Evolutionary conservation across 2,113 vertebrate genomes (phyloP), one percentile per base, ranked within the genome.

Genomic region (Hypanus sabinus): DNA sequence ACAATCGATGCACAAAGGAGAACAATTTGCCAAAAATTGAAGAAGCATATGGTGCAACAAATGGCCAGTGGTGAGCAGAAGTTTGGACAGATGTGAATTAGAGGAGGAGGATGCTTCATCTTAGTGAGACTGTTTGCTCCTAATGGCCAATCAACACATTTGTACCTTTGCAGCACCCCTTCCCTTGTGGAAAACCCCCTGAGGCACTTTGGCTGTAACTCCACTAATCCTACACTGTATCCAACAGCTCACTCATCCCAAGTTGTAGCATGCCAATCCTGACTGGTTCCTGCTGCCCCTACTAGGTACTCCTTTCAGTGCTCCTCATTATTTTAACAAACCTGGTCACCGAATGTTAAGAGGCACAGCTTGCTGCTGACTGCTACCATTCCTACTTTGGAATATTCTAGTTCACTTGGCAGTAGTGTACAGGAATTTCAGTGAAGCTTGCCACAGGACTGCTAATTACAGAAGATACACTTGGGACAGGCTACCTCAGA

Each of bases 41-140:
- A 93, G 68, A 73, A 93, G 68, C 91, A 93, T 93, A 93, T 93
- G 91, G 70, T 93, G 68, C 33, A 75, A 70, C 33, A 73, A 93
- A 93, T 73, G 91, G 91, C 65, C 70, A 73, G 70, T 93, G 62
- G 90, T 71, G 65, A 71, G n/a, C 11, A 27, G 73, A 73, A 6
- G 91, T 93, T 55, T 93, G 91, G 91, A 73, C 91, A 73, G 91
- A 93, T 93, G 91, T 71, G n/a, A 73, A 11, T 46, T 93, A 16
- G 68, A 93, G 91, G 70, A 73, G 70, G 91, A 73, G 91, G 70
- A 93, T 73, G 68, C 68, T 22, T 73, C 68, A 46, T 93, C 90
- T 55, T 55, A 16, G 65, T 73, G 38, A 73, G 68, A 24, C 70
- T 73, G 38, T 73, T 90, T 46, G 91, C 70, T 73, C 33, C 70